Base-by-base conservation (phyloP, 2,113 vertebrate species). In the Chloropsis cyanopogon region DNA sequence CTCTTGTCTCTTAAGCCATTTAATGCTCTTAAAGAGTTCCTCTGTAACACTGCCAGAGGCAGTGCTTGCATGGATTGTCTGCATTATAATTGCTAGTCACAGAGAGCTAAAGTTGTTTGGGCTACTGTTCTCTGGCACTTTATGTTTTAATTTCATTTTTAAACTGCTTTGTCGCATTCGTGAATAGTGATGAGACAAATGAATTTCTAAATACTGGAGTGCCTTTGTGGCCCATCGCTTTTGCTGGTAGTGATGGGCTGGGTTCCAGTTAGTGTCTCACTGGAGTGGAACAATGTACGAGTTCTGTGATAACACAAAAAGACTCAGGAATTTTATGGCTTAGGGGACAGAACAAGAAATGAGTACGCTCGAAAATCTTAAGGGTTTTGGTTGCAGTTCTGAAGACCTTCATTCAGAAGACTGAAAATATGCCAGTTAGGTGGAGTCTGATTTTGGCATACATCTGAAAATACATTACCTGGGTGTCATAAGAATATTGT, bases 71-170 rank as follows among this genome's bases (percentile, higher is more conserved):
- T 49, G 71, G 70, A 23, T 90, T 80, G 73, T 71, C 66, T 47
- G 47, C 57, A 9, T 33, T 69, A 21, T 41, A 87, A 93, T 44
- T 92, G 56, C 75, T 68, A 89, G 88, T 26, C 70, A 50, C 15
- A 82, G 73, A 69, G 87, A 90, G 31, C 73, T 68, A 12, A 86
- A 84, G 14, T 53, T 63, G 24, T 72, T 82, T 93, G 75, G 64
- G 33, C 78, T 76, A 71, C 77, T 84, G 29, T 84, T 94, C 69
- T 68, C 68, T 91, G 80, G 59, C 56, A 42, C 71, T 93, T 96
- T 39, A 70, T 1, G 5, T 93, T 94, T 96, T 75, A 87, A 92
- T 96, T 89, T 88, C 26, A 47, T 79, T 86, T 88, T 86, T 52
- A 47, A 81, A 56, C 56, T 26, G 28, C 42, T 90, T 82, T 94